These are phyloP conservation scores for Chauna torquata DNA, from an alignment of 2,113 vertebrate genomes.

Conservation along the genomic window DNA sequence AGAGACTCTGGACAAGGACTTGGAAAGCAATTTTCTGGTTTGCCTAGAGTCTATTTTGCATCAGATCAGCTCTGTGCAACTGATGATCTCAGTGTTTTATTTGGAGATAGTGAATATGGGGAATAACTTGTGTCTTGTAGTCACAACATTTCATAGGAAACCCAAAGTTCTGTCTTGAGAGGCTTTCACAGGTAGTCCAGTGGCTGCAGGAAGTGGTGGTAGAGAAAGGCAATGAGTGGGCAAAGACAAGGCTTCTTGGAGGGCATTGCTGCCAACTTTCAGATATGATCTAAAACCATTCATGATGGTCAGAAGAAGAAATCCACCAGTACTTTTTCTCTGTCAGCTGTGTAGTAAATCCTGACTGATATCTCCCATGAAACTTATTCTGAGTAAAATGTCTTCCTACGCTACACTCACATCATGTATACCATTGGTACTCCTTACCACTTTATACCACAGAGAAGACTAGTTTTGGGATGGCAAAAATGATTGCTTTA, in stretches of 20 bases:
- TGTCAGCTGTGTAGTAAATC: neutral
- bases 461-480: neutral
- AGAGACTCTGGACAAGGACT: neutral
- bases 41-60: neutral
- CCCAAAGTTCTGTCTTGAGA: neutral
- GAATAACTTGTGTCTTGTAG: neutral
- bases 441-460: neutral
- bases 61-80: neutral
- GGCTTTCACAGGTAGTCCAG: neutral
- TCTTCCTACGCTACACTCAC: neutral
- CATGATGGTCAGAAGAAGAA: neutral
- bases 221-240: neutral
- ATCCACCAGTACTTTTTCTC: neutral
- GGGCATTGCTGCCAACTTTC: neutral
- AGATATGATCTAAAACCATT: neutral
- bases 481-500: neutral
- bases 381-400: neutral
- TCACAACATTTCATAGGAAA: neutral
- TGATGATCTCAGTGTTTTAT: neutral
- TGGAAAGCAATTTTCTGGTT: neutral
- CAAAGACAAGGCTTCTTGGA: neutral
- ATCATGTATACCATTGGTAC: neutral
- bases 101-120: neutral
- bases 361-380: neutral
- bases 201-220: neutral